Evolutionary conservation across 2,113 vertebrate genomes (phyloP).

Genomic region (Promerops cafer): DNA sequence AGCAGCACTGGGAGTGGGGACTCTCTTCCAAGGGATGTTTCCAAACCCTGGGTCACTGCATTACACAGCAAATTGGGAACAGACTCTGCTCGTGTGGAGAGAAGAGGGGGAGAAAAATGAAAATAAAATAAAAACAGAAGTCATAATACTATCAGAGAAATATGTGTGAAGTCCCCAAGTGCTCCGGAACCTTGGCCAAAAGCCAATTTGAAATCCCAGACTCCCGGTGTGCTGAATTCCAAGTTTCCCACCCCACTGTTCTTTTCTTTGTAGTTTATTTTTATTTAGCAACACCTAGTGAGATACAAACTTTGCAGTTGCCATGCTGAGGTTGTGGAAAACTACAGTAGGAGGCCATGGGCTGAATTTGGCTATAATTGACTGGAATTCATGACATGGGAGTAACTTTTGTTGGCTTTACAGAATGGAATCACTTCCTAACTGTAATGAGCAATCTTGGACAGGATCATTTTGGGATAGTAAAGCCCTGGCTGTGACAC

Average conservation of each 20-base stretch:
- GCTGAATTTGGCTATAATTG: not conserved
- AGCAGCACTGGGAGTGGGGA: not conserved
- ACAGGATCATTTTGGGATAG: not conserved
- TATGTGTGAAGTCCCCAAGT: not conserved
- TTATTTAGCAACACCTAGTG: slow-evolving; percentile 1
- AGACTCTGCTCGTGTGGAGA: not conserved
- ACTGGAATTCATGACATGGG: slow-evolving; percentile 16
- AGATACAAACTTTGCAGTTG: not conserved
- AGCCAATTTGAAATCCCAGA: not conserved
- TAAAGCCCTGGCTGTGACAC: not conserved
- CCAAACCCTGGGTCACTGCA: not conserved
- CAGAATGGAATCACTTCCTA: slow-evolving; percentile 38
- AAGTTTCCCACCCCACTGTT: not conserved
- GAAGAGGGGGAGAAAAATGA: not conserved
- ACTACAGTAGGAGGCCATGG: not conserved
- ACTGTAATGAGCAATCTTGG: not conserved
- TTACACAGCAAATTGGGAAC: not conserved
- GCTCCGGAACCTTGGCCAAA: not conserved
- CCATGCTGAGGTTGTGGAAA: slow-evolving; percentile 6
- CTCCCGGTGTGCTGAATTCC: not conserved
- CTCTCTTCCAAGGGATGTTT: not conserved
- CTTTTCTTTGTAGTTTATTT: not conserved
- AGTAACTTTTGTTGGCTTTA: slow-evolving; percentile 19
- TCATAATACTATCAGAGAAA: not conserved
- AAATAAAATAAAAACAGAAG: not conserved